Conservation (phyloP, 2,113 vertebrate genomes). For the Bufo bufo region DNA sequence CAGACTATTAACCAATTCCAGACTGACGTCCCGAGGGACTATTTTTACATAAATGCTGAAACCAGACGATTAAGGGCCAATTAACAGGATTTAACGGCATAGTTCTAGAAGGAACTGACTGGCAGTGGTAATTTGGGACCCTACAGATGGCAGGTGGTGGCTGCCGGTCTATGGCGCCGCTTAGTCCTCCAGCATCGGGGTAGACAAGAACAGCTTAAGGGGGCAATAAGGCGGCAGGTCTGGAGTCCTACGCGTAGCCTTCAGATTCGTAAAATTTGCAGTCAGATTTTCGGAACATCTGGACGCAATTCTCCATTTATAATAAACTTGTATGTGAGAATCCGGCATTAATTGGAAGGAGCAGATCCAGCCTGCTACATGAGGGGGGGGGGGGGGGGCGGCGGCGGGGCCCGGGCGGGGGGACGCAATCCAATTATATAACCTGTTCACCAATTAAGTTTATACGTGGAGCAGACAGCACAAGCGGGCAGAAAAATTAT, state of each 20-base stretch:
- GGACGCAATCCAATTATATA: background rate
- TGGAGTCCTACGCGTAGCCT: background rate
- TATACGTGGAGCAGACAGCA: background rate
- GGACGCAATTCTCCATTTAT: constrained; percentile 12
- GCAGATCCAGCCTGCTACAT: background rate
- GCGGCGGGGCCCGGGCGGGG: background rate
- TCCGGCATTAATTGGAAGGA: background rate
- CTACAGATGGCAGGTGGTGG: background rate
- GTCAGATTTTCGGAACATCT: constrained; percentile 1
- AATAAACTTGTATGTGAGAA: constrained; percentile 25
- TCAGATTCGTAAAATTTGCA: no score
- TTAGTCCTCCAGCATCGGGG: background rate
- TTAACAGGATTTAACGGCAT: background rate
- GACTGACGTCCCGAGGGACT: background rate
- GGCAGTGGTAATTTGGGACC: background rate
- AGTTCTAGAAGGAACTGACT: background rate
- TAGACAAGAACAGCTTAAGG: background rate
- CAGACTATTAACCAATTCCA: background rate
- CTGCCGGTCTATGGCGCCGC: background rate
- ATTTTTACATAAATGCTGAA: background rate
- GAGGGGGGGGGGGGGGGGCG: background rate
- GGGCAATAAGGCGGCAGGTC: background rate
- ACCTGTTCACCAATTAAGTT: constrained; percentile 8
- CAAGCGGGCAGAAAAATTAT: background rate
- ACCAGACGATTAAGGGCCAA: background rate